Percentiles rank a stretch among this genome's conserved stretches.
Evolutionary conservation across 2,888 invertebrate species (phyloP).

Genomic region (Hemicrepidius hirtus): DNA sequence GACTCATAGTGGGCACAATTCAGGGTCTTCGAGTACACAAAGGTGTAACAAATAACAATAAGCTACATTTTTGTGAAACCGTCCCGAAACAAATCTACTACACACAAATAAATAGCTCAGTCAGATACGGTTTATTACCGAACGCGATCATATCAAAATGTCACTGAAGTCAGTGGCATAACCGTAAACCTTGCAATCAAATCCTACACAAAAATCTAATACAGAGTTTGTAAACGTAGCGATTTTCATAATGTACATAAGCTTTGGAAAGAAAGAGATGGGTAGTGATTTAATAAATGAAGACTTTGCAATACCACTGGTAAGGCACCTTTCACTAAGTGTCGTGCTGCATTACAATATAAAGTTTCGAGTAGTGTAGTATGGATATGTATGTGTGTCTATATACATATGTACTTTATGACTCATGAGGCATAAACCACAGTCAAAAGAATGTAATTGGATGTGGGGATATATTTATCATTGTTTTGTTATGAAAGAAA

Average conservation of each 20-base stretch:
- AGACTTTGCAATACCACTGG: slow-evolving; percentile 28
- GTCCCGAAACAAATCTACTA: slow-evolving; percentile 12
- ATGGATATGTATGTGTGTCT: too few relatives aligned
- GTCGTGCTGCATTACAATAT: slow-evolving; percentile 40
- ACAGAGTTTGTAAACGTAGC: slow-evolving; percentile 28
- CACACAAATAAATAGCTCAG: slow-evolving; percentile 17
- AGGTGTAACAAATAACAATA: slow-evolving; percentile 20
- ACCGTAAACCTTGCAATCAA: slow-evolving; percentile 43
- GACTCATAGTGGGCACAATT: slow-evolving; percentile 27
- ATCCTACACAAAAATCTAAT: slow-evolving; percentile 37
- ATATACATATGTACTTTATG: slow-evolving; percentile 27
- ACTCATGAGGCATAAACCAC: slow-evolving; percentile 29
- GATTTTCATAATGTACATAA: slow-evolving; percentile 8
- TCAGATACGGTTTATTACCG: slow-evolving; percentile 18
- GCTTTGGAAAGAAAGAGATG: slow-evolving; percentile 21
- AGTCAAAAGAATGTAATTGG: slow-evolving; percentile 20
- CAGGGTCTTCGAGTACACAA: slow-evolving; percentile 27
- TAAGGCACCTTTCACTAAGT: slow-evolving; percentile 39
- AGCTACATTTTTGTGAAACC: slow-evolving; percentile 10
- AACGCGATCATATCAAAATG: slow-evolving; percentile 40
- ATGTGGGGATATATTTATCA: not conserved
- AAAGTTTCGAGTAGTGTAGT: slow-evolving; percentile 40
- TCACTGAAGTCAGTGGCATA: slow-evolving; percentile 40
- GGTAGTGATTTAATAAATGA: slow-evolving; percentile 13
- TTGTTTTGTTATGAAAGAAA: too few relatives aligned